These are phyloP conservation scores for Mormoops blainvillei DNA, from an alignment of 2,113 vertebrate species.

Conservation along the genomic window DNA sequence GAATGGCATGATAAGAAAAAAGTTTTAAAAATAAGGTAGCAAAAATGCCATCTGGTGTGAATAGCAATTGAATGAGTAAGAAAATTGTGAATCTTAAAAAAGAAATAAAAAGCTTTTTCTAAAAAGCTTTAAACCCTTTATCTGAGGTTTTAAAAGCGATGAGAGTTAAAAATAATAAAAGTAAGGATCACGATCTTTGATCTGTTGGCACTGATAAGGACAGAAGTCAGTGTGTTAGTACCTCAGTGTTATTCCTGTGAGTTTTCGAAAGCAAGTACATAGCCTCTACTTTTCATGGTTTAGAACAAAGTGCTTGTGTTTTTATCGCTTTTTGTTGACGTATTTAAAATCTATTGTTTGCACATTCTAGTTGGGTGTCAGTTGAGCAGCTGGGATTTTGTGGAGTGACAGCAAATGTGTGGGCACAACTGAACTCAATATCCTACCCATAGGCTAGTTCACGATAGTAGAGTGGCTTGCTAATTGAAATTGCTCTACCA, in stretches of 20 bases:
- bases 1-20: neutral
- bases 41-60: neutral
- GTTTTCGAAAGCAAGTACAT: neutral
- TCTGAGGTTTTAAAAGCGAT: neutral
- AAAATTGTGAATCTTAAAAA: conserved; percentile 37
- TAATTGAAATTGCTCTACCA: neutral
- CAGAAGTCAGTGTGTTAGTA: neutral
- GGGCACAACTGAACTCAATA: neutral
- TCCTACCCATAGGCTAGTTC: neutral
- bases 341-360: conserved; percentile 27
- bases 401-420: neutral
- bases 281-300: neutral
- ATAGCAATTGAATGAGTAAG: conserved; percentile 25
- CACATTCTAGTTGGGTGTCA: neutral
- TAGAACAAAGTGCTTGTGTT: neutral
- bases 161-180: neutral
- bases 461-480: neutral
- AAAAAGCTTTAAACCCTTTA: too few species aligned
- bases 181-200: neutral
- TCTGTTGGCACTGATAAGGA: neutral
- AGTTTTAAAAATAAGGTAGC: neutral
- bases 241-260: neutral
- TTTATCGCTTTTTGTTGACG: neutral
- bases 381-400: neutral
- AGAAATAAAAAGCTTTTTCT: neutral